Conservation (phyloP, 1,140 invertebrate genomes). For the Argopecten irradians region DNA sequence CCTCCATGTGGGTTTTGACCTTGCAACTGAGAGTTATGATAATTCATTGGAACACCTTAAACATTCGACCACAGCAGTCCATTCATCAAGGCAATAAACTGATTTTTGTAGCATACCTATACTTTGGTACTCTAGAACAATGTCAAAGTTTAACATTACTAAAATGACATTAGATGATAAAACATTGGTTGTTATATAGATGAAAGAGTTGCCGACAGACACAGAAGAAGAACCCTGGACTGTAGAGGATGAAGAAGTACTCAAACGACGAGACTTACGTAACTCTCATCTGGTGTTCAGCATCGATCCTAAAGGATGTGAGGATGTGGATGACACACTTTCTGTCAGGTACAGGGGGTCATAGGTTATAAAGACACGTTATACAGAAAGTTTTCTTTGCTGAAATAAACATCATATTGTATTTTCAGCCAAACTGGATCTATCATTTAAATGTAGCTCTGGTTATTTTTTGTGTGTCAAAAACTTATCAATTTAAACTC, state of each 20-base stretch:
- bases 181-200: conserved; percentile 42
- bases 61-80: too few relatives aligned
- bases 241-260: conserved; percentile 64
- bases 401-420: not conserved
- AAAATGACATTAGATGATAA: too few relatives aligned
- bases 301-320: conserved; percentile 98
- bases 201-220: conserved; percentile 71
- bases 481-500: too few relatives aligned
- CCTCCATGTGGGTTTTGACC: too few relatives aligned
- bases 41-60: too few relatives aligned
- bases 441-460: not conserved
- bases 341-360: conserved; percentile 56
- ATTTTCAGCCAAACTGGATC: not conserved
- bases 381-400: not conserved
- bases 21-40: too few relatives aligned
- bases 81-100: too few relatives aligned
- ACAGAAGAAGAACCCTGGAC: conserved; percentile 68
- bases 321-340: conserved; percentile 98
- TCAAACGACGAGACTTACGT: conserved; percentile 59
- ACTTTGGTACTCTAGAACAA: too few relatives aligned
- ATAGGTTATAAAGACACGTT: not conserved
- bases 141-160: too few relatives aligned
- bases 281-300: conserved; percentile 69
- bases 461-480: too few relatives aligned
- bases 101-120: too few relatives aligned